phyloP scores from a whole-genome alignment of 2,888 invertebrate genomes.

The Mythimna albipuncta region DNA sequence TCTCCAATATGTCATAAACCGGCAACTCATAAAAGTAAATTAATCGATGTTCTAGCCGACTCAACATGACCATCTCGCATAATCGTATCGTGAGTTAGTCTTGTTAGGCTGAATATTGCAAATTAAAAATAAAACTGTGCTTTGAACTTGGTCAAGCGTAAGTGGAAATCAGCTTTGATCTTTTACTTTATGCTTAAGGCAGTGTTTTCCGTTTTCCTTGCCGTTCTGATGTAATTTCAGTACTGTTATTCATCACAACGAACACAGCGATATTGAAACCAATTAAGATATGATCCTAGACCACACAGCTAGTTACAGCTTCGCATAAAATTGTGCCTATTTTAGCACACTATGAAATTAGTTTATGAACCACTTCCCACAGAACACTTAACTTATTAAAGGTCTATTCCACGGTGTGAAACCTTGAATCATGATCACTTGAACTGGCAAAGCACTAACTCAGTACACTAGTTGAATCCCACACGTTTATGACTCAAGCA shows the following conservation, averaged over 20 bases:
- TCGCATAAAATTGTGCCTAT: slow-evolving; percentile 31
- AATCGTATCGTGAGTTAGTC: slow-evolving; percentile 17
- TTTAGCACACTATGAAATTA: slow-evolving; percentile 34
- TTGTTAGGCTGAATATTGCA: slow-evolving; percentile 25
- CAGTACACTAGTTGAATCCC: slow-evolving; percentile 72
- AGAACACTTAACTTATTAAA: slow-evolving; percentile 49
- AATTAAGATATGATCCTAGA: slow-evolving; percentile 25
- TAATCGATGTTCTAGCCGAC: slow-evolving; percentile 63
- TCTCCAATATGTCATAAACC: slow-evolving; percentile 71
- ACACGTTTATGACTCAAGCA: slow-evolving; percentile 83
- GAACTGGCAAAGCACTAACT: slow-evolving; percentile 58
- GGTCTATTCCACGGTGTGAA: slow-evolving; percentile 49
- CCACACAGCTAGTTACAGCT: slow-evolving; percentile 10
- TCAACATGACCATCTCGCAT: slow-evolving; percentile 37
- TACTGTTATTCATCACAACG: slow-evolving; percentile 25
- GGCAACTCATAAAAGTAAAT: slow-evolving; percentile 76
- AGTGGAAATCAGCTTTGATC: slow-evolving; percentile 51
- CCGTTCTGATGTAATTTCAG: not conserved
- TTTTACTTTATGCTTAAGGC: slow-evolving; percentile 18
- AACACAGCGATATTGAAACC: slow-evolving; percentile 16
- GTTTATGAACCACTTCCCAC: slow-evolving; percentile 57
- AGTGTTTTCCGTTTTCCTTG: slow-evolving; percentile 7
- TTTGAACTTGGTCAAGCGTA: slow-evolving; percentile 43
- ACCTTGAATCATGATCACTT: slow-evolving; percentile 67
- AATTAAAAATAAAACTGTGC: slow-evolving; percentile 43